Evolutionary conservation across 35 echinoderm and acorn worm species (phyloP), one percentile per base, ranked within the genome.

Genomic region (Ophioderma brevispina): DNA sequence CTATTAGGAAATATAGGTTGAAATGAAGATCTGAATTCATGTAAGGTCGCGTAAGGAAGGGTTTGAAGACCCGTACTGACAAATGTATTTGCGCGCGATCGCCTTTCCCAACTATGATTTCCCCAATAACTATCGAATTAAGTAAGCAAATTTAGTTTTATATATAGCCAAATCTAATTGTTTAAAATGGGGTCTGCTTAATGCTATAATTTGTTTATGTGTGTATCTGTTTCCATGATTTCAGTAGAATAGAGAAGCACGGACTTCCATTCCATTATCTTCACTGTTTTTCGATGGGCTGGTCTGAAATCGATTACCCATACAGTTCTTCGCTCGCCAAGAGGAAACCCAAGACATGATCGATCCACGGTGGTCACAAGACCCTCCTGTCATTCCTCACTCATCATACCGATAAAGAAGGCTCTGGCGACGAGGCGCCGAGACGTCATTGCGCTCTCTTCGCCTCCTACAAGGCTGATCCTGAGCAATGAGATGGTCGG

Each of bases 261-360:
- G 36, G 96, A 98, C 76, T 98, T 92, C 85, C 96, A 98, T 33
- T n/a, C n/a, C 96, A 98, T 55, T 98, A 98, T 39, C 90, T 98
- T 13, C 96, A 19, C 89, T 94, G 25, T 98, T 94, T 81, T 94
- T 94, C 36, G 96, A 98, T 81, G 96, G 96, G 18, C 75, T 98
- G n/a, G 1, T 92, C 89, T 2, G 96, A 98, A 49, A 98, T 92
- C 32, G 76, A 79, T 32, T 91, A 94, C 63, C 96, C 96, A 17
- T 98, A 98, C 79, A 86, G 40, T 98, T 98, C 83, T 84, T 98
- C n/a, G 89, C 96, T 52, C 92, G 96, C 21, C 92, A 98, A 81
- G 96, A n/a, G n/a, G n/a, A 92, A 0, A 88, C 94, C 0, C 93
- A 98, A 76, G 96, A 98, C 76, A 98, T 98, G 96, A 81, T 98